Percentiles rank a stretch among this genome's conserved stretches.
phyloP scores from a whole-genome alignment of 2,888 invertebrate genomes.

The Caenorhabditis zanzibari region DNA sequence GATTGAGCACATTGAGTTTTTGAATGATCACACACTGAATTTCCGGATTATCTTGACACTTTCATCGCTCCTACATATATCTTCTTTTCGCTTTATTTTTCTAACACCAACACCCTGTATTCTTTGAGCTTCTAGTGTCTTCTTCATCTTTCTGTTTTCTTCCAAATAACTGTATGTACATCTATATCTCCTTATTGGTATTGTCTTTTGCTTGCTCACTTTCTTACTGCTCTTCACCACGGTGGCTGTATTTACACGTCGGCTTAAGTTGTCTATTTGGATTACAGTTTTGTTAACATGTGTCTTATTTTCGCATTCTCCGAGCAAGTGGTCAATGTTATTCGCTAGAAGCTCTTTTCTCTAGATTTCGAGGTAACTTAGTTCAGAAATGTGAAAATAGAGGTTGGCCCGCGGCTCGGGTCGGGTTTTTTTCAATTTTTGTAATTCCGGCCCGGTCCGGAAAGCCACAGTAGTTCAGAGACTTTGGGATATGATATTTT shows the following conservation, averaged over 20 bases:
- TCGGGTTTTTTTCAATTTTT: no score
- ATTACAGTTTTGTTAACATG: slow-evolving; percentile 64
- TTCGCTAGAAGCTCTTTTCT: slow-evolving; percentile 4
- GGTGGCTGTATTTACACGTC: slow-evolving; percentile 60
- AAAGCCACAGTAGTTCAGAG: no score
- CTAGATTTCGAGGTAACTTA: not conserved
- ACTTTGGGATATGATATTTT: no score
- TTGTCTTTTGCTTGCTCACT: slow-evolving; percentile 46
- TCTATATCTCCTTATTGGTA: slow-evolving; percentile 45
- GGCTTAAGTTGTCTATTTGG: slow-evolving; percentile 68
- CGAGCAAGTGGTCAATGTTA: slow-evolving; percentile 17
- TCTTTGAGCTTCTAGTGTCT: not conserved
- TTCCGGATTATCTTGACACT: slow-evolving; percentile 66
- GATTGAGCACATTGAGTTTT: slow-evolving; percentile 69
- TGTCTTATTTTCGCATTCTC: slow-evolving; percentile 39
- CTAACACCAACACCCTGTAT: slow-evolving; percentile 22
- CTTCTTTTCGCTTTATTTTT: slow-evolving; percentile 44
- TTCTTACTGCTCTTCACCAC: slow-evolving; percentile 20
- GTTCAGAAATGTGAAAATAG: no score
- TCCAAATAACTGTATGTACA: slow-evolving; percentile 23
- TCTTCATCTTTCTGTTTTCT: not conserved
- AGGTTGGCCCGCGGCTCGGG: no score
- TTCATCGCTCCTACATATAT: slow-evolving; percentile 60
- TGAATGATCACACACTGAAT: slow-evolving; percentile 69
- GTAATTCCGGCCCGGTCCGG: no score